Base-by-base conservation (phyloP, 2,113 vertebrate species). In the Leucopsar rothschildi region DNA sequence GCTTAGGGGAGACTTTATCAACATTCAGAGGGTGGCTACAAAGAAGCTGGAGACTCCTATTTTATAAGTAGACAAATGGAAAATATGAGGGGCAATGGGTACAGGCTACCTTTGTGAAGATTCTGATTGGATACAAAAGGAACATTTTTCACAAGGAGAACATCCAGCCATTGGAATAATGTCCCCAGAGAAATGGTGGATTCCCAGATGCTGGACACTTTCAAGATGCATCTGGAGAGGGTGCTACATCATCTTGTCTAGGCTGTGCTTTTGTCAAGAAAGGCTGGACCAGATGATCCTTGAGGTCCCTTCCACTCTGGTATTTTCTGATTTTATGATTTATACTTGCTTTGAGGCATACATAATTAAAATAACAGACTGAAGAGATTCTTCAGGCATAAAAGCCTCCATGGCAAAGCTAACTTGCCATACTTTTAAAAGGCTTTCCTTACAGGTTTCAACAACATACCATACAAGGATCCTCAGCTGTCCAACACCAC, bases 281-380 rank as follows among this genome's bases (percentile, higher is more conserved):
- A 40, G 21, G 14, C 9, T 49, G 31, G 22, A 77, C 18, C 10
- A 63, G 31, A 63, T 56, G 47, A 63, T 50, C 49, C 22, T 63
- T 77, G 42, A 70, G 63, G 42, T 33, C 16, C 12, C 18, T 77
- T 49, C 18, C 47, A 69, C 12, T 10, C 27, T 42, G 11, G 12
- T 56, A 37, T 49, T 77, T 40, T 61, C 15, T 15, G 16, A 47
- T 29, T 75, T 37, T 53, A 4, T 55, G 63, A 55, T 79, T 94
- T 95, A 59, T 39, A 89, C 60, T 85, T 96, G 81, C 64, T 88
- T 88, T 57, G 37, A 56, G 66, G 24, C 60, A 95, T 39, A 76
- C 44, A 83, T 76, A 82, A 96, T 95, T 94, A 87, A 83, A 92
- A 49, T 10, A 89, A 73, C 16, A 82, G 64, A 80, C 50, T 49